Base-by-base conservation (phyloP, 2,797 vertebrate genomes). In the Octomys mimax region DNA sequence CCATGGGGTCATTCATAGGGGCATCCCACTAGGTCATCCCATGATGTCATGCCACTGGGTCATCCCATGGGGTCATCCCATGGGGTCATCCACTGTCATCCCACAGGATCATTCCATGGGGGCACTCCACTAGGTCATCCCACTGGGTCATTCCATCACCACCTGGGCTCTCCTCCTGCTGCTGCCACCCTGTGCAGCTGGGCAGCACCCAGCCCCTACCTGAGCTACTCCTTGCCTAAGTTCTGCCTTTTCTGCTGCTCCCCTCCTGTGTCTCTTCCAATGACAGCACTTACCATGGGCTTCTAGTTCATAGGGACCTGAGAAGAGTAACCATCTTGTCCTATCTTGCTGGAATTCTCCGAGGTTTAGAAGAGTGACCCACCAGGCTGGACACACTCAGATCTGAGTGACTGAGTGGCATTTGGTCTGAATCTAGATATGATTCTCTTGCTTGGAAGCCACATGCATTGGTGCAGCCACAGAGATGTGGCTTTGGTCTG, bases 231-330 rank as follows among this genome's bases (percentile, higher is more conserved):
- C 36, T 4, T 11, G 18, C 18, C n/a, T 11, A 21, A 33, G 4
- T 2, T 10, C 49, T 8, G 0, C 18, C 16, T 1, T 0, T 39
- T 59, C 33, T 21, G 9, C n/a, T 39, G 22, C 13, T 1, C 0
- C 78, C n/a, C 46, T 31, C 22, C 28, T 8, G 9, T 5, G 11
- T 13, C n/a, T 86, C 33, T 11, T 54, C 66, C 52, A 1, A 2
- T 6, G 28, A 52, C 0, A 3, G 18, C 0, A 11, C 42, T 80
- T 3, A 0, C 5, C 10, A 18, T 42, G 52, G 64, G 42, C 26
- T 64, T 77, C 73, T 28, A 0, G 61, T 46, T 62, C 10, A 14
- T 2, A 9, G n/a, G 46, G 36, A 33, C 39, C 19, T 54, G 12
- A 7, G 33, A 6, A 18, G 16, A n/a, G 6, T 6, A 28, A 2